phyloP scores from a whole-genome alignment of 2,888 invertebrate species.

The Mycalesis mineus region DNA sequence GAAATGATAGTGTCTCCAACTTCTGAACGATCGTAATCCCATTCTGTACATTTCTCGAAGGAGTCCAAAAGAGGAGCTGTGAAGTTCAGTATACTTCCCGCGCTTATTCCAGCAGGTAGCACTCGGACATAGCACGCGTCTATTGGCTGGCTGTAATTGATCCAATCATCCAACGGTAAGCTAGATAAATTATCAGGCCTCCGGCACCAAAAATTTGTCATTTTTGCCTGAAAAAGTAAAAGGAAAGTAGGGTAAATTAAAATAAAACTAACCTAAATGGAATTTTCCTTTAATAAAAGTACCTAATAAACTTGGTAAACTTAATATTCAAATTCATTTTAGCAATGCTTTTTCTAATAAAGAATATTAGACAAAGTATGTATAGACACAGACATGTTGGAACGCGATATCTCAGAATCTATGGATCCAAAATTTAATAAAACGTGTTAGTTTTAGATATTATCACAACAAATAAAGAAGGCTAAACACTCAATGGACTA shows the following conservation, averaged over 20 bases:
- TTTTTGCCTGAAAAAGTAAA: conserved; percentile 70
- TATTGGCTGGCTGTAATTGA: conserved; percentile 81
- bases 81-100: conserved; percentile 55
- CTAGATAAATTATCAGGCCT: conserved; percentile 76
- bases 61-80: conserved; percentile 58
- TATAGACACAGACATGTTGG: too few species aligned
- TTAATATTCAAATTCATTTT: too few species aligned
- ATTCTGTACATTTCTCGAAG: conserved; percentile 75
- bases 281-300: not conserved
- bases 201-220: conserved; percentile 84
- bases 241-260: not conserved
- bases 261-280: not conserved
- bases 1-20: conserved; percentile 84
- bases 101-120: conserved; percentile 54
- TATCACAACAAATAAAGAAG: too few species aligned
- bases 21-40: conserved; percentile 79
- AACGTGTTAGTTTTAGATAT: too few species aligned
- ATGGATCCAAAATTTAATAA: too few species aligned
- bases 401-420: too few species aligned
- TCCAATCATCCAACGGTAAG: conserved; percentile 79
- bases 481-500: not conserved
- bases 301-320: not conserved
- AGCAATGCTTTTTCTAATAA: too few species aligned
- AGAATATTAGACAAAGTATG: too few species aligned
- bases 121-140: conserved; percentile 79